These are phyloP conservation scores for Gallinago paraguaiae DNA, from an alignment of 2,113 vertebrate genomes.

Conservation along the genomic window DNA sequence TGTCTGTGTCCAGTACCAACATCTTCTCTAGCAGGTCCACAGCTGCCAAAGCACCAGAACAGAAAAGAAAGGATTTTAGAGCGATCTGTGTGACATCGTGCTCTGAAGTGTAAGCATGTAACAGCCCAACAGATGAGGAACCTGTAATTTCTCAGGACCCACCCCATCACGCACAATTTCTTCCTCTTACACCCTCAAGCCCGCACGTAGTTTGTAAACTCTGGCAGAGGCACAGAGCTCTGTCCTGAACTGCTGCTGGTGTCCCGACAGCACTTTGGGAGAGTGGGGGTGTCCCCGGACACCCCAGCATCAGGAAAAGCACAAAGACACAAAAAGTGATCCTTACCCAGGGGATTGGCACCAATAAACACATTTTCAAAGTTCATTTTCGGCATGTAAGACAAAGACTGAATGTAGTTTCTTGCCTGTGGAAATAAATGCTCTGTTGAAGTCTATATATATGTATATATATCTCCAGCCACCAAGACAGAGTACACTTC, in stretches of 20 bases:
- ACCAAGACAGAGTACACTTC: background rate
- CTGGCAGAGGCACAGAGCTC: rapidly evolving
- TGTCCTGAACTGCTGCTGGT: background rate
- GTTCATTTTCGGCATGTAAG: slow-evolving; percentile 96
- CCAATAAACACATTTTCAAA: slow-evolving; percentile 97
- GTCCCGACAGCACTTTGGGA: background rate
- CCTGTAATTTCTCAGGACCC: background rate
- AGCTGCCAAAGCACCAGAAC: slow-evolving; percentile 70
- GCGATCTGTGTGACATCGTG: background rate
- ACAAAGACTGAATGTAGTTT: slow-evolving; percentile 96
- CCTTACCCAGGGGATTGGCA: slow-evolving; percentile 94
- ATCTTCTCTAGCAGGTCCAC: slow-evolving; percentile 98
- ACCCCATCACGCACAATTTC: background rate
- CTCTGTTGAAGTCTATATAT: slow-evolving; percentile 8
- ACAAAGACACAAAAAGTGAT: background rate
- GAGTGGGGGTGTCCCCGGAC: background rate
- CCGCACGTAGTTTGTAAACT: background rate
- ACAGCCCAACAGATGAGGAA: background rate
- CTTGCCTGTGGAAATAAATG: slow-evolving; percentile 84
- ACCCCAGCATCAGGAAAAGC: background rate
- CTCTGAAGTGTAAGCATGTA: rapidly evolving
- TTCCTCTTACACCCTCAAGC: background rate
- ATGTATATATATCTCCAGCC: background rate
- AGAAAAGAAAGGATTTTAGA: background rate
- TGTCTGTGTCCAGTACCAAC: slow-evolving; percentile 97